Evolutionary conservation across 1,140 invertebrate species (phyloP), one percentile per base, ranked within the genome.

Genomic region (Battus philenor): DNA sequence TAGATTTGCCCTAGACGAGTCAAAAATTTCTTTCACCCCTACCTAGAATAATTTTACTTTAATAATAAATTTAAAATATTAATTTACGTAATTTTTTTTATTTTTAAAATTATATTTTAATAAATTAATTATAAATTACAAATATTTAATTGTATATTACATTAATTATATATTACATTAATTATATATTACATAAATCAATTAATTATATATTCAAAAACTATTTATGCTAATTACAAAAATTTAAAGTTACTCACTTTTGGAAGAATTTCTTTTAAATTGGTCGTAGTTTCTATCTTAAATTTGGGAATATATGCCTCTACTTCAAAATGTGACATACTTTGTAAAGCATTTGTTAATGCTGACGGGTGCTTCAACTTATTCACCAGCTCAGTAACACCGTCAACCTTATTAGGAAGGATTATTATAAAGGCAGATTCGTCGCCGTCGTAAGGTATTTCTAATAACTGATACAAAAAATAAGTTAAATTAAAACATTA

Each of bases 201-300:
- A 22, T 4, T 22, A 22, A 22, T 3, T 7, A 22, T 7, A 22
- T 22, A 22, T 22, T 22, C 20, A 22, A 22, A 22, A 4, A 22
- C 3, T 7, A 22, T 22, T n/a, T n/a, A n/a, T n/a, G n/a, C n/a
- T n/a, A n/a, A n/a, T n/a, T n/a, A n/a, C n/a, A n/a, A n/a, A n/a
- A n/a, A n/a, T n/a, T n/a, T n/a, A n/a, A n/a, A n/a, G n/a, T n/a
- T 43, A 56, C 55, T 62, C 54, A 83, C 79, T 10, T 75, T 64
- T 43, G 24, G 8, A 1, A 83, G 55, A 31, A 74, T 44, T 0
- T 68, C 38, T 41, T 70, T 75, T n/a, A 83, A 51, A 22, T 83
- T 15, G 0, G 68, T 79, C 1, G 44, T 69, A 12, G 75, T 83
- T 63, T 83, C 76, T 43, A 80, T 79, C 52, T 77, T 79, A 45